Percentiles rank a stretch among this genome's conserved stretches.
phyloP scores from a whole-genome alignment of 2,888 invertebrate genomes.

The Phyllotreta striolata region DNA sequence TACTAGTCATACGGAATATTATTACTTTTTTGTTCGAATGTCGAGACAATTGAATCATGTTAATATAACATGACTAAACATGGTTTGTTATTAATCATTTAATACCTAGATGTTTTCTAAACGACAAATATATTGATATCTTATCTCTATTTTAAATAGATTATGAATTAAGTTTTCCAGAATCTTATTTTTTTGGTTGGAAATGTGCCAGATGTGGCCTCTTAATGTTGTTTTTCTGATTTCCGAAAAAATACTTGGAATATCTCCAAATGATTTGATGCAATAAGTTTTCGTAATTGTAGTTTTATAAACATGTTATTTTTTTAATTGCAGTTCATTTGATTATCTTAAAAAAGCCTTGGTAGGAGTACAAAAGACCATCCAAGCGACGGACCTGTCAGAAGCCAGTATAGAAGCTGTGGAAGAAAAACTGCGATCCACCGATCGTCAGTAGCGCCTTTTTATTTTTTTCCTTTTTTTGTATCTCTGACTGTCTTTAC shows the following conservation, averaged over 20 bases:
- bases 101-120: no score
- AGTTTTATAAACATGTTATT: slow-evolving; percentile 48
- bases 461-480: slow-evolving; percentile 29
- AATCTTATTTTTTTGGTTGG: no score
- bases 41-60: not conserved
- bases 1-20: not conserved
- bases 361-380: slow-evolving; percentile 96
- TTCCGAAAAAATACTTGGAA: no score
- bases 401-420: slow-evolving; percentile 94
- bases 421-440: slow-evolving; percentile 92
- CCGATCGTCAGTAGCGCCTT: slow-evolving; percentile 82
- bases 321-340: slow-evolving; percentile 86
- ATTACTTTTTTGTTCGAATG: no score
- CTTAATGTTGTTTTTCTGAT: no score
- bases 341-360: slow-evolving; percentile 97
- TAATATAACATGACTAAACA: no score
- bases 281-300: not conserved
- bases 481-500: slow-evolving; percentile 51
- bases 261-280: no score
- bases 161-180: no score
- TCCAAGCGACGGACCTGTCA: slow-evolving; percentile 94
- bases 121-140: no score
- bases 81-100: no score
- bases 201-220: no score
- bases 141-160: no score